Conservation (phyloP, 2,113 vertebrate species). For the Eolophus roseicapilla region DNA sequence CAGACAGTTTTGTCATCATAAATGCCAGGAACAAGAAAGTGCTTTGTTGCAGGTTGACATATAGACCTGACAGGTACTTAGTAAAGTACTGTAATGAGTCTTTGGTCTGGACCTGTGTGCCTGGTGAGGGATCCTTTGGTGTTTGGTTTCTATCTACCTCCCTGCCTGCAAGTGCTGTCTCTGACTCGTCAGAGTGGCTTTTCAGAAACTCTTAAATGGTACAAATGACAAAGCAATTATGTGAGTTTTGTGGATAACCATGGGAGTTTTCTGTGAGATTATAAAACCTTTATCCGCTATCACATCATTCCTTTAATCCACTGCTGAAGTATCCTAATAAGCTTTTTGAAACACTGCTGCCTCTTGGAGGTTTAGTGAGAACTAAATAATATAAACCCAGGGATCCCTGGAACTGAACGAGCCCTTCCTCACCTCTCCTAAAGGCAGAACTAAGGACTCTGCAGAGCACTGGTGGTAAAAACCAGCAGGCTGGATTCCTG, state of each 20-base stretch:
- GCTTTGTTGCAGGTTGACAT: neutral
- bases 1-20: neutral
- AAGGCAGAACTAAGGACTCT: neutral
- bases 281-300: neutral
- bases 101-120: neutral
- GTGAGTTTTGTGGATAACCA: neutral
- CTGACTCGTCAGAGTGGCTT: neutral
- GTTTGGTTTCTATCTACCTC: neutral
- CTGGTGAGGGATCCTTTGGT: neutral
- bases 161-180: neutral
- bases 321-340: neutral
- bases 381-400: neutral
- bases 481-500: neutral
- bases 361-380: neutral
- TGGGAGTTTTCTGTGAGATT: conserved; percentile 35
- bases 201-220: neutral
- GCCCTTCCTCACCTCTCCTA: neutral
- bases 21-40: neutral
- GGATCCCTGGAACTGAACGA: neutral
- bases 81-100: neutral
- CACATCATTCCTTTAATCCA: neutral
- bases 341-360: neutral
- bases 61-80: neutral
- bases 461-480: neutral
- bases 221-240: conserved; percentile 35